A percentile compares a stretch with the other conserved stretches of the same genome.
phyloP scores from a whole-genome alignment of 1,140 invertebrate genomes.

The Zaprionus africanus region DNA sequence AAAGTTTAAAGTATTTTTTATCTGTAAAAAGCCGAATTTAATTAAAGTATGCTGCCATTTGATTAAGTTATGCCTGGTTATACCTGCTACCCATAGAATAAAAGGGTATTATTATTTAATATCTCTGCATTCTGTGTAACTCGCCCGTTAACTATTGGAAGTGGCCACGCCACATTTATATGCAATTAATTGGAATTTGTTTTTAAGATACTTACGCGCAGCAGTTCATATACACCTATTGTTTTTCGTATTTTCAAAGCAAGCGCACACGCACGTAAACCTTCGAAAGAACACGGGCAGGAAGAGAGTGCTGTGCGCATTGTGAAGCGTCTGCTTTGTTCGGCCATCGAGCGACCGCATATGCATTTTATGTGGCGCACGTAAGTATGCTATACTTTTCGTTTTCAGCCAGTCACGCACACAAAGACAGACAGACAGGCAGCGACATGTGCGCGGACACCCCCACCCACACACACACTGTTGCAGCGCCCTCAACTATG shows the following conservation, averaged over 20 bases:
- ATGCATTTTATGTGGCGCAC: slow-evolving; percentile 71
- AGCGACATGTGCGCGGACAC: background rate
- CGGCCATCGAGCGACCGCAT: slow-evolving; percentile 54
- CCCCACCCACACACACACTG: background rate
- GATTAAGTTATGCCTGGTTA: too few relatives aligned
- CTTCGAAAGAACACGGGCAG: background rate
- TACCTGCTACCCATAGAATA: too few relatives aligned
- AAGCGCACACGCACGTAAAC: background rate
- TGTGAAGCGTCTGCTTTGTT: slow-evolving; percentile 1
- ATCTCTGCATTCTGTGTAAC: too few relatives aligned
- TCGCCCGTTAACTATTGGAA: too few relatives aligned
- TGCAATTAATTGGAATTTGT: slow-evolving; percentile 11
- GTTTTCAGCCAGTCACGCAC: slow-evolving; percentile 52
- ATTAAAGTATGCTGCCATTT: too few relatives aligned
- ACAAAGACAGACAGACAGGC: slow-evolving; percentile 23
- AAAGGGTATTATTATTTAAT: too few relatives aligned
- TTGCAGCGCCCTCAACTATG: slow-evolving; percentile 32
- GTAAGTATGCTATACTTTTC: slow-evolving; percentile 62
- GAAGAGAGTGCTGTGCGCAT: background rate
- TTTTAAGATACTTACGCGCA: slow-evolving; percentile 12
- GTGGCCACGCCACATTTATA: background rate
- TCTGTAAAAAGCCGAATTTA: background rate
- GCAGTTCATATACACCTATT: slow-evolving; percentile 8
- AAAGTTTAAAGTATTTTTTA: too few relatives aligned
- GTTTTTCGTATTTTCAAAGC: slow-evolving; percentile 1